phyloP scores from a whole-genome alignment of 2,888 invertebrate species.

The Callimorpha dominula region DNA sequence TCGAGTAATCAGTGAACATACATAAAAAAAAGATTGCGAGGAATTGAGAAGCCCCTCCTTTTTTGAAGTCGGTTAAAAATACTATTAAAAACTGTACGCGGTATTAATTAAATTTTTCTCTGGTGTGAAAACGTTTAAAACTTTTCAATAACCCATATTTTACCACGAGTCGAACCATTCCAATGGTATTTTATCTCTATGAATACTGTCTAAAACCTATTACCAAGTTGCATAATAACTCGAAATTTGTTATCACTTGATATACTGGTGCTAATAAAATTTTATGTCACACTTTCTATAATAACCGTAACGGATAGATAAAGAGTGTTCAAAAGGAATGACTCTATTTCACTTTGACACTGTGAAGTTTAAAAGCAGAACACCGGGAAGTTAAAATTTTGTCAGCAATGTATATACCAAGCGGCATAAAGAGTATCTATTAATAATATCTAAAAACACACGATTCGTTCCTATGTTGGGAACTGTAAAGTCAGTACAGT shows the following conservation, averaged over 20 bases:
- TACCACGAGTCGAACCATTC: conserved; percentile 8
- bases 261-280: conserved; percentile 63
- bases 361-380: conserved; percentile 40
- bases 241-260: conserved; percentile 58
- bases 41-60: no score
- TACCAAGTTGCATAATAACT: conserved; percentile 52
- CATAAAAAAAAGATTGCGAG: no score
- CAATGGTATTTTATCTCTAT: conserved; percentile 36
- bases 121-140: neutral
- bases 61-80: no score
- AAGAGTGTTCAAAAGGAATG: conserved; percentile 54
- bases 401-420: no score
- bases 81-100: neutral
- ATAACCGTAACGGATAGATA: conserved; percentile 64
- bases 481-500: no score
- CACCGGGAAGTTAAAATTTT: conserved; percentile 16
- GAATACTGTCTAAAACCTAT: conserved; percentile 45
- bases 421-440: neutral
- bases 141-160: conserved; percentile 34
- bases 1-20: no score
- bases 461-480: neutral
- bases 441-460: neutral
- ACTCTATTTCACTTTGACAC: conserved; percentile 55
- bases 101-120: neutral
- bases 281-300: conserved; percentile 67